A percentile compares a stretch with the other conserved stretches of the same genome.
Conservation (phyloP, 2,797 vertebrate species). For the Orientallactaga sibirica region DNA sequence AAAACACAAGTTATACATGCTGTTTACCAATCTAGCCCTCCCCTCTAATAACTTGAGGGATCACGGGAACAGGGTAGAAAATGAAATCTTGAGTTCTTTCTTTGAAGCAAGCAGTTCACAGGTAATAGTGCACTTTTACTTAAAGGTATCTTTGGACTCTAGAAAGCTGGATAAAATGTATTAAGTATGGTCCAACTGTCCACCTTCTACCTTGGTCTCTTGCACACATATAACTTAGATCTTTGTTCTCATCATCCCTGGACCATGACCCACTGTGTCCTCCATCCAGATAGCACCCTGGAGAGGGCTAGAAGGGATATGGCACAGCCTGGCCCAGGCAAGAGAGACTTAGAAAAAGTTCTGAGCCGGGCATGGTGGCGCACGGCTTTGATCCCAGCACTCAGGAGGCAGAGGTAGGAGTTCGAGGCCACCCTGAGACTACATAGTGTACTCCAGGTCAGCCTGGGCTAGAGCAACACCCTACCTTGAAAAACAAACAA, state of each 20-base stretch:
- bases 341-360: not conserved
- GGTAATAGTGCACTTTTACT: not conserved
- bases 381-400: too few relatives aligned
- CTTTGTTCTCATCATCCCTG: not conserved
- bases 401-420: too few relatives aligned
- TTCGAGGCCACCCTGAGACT: too few relatives aligned
- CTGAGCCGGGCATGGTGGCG: too few relatives aligned
- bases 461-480: too few relatives aligned
- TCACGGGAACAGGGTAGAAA: not conserved
- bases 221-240: not conserved
- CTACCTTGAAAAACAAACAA: too few relatives aligned
- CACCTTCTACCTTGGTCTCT: not conserved
- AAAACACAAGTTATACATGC: not conserved
- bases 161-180: not conserved
- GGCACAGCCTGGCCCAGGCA: not conserved
- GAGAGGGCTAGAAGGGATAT: not conserved
- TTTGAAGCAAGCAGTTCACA: not conserved
- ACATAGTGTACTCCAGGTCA: too few relatives aligned
- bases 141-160: not conserved
- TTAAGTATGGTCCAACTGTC: not conserved
- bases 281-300: not conserved
- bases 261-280: not conserved
- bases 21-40: not conserved
- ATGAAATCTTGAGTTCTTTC: not conserved
- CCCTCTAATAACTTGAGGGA: not conserved